These are phyloP conservation scores for Buphagus erythrorhynchus DNA, from an alignment of 2,797 vertebrate species.

Conservation along the genomic window DNA sequence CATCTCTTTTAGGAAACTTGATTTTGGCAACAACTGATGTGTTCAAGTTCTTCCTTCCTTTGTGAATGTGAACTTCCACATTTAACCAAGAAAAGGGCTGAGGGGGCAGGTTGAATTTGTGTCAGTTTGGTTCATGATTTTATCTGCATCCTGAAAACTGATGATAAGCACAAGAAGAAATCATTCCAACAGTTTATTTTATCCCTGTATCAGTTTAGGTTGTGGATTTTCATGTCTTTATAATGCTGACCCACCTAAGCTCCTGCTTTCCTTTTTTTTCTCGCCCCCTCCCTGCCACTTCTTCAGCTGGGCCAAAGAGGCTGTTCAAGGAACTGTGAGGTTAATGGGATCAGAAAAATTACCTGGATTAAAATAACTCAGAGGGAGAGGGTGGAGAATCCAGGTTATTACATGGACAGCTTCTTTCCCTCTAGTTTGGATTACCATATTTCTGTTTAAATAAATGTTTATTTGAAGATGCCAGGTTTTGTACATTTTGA, in stretches of 20 bases:
- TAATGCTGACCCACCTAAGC: background rate
- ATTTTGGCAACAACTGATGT: background rate
- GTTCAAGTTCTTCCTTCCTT: background rate
- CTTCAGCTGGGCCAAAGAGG: background rate
- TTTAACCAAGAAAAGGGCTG: background rate
- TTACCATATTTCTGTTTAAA: background rate
- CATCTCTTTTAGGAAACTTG: background rate
- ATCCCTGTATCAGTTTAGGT: background rate
- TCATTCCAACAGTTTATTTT: background rate
- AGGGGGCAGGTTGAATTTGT: accelerated
- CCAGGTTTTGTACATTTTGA: background rate
- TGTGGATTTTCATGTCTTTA: background rate
- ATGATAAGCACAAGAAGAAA: background rate
- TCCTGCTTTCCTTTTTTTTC: background rate
- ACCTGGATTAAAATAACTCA: background rate
- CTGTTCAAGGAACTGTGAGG: background rate
- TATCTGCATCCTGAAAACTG: background rate
- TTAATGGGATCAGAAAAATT: constrained; percentile 11
- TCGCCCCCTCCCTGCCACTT: background rate
- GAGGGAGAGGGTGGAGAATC: background rate
- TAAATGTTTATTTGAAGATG: background rate
- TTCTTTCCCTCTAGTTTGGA: background rate
- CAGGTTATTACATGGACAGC: accelerated
- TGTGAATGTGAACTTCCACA: background rate
- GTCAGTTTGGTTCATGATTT: background rate